These are phyloP conservation scores for Columbina picui DNA, from an alignment of 2,113 vertebrate species.

Conservation along the genomic window DNA sequence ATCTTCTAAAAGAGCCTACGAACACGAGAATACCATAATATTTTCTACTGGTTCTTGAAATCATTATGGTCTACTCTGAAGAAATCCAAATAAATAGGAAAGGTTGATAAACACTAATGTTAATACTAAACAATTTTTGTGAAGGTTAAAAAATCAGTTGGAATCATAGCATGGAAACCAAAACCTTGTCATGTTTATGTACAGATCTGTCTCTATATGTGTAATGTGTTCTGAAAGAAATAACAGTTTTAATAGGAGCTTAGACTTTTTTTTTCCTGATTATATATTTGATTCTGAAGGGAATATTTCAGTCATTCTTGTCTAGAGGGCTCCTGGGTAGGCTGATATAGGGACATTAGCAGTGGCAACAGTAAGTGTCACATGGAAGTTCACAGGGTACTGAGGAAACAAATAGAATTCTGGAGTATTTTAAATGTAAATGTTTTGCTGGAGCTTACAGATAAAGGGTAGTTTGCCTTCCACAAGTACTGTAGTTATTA, in stretches of 20 bases:
- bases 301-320: background rate
- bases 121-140: background rate
- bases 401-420: background rate
- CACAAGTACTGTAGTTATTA: background rate
- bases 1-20: background rate
- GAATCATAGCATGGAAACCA: background rate
- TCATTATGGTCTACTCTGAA: background rate
- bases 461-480: background rate
- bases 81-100: background rate
- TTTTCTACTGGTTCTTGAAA: background rate
- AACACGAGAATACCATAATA: background rate
- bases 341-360: background rate
- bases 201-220: background rate
- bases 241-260: background rate
- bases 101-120: background rate
- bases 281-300: background rate
- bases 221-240: background rate
- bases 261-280: background rate
- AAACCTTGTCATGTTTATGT: background rate
- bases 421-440: background rate
- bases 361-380: background rate
- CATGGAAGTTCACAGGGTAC: background rate
- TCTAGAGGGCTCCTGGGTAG: background rate
- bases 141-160: background rate
- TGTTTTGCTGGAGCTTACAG: background rate